Conservation (phyloP, 1,140 invertebrate genomes). For the Saxidomus purpurata region DNA sequence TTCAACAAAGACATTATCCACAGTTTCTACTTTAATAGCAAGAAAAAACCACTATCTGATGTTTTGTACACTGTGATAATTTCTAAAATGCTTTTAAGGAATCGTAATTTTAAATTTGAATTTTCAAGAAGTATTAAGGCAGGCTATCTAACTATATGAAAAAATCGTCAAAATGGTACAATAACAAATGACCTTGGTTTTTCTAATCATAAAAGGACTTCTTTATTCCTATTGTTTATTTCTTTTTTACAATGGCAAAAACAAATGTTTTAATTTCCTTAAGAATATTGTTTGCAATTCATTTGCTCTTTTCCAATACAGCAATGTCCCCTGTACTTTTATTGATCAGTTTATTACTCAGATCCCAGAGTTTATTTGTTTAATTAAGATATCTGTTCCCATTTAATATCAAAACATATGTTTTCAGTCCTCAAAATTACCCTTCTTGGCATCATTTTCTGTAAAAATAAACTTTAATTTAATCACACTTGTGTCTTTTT, state of each 20-base stretch:
- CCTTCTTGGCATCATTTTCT: conserved; percentile 40
- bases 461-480: conserved; percentile 60
- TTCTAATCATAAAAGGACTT: no score
- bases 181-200: no score
- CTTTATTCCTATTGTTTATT: no score
- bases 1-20: no score
- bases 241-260: not conserved
- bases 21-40: no score
- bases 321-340: not conserved
- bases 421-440: conserved; percentile 40
- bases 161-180: no score
- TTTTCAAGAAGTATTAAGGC: no score
- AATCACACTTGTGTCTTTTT: conserved; percentile 45
- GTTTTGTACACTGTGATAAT: no score
- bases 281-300: conserved; percentile 2
- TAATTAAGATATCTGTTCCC: conserved; percentile 51
- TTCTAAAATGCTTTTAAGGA: no score
- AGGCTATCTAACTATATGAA: no score
- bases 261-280: not conserved
- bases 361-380: conserved; percentile 28
- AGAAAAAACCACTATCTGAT: no score
- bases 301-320: conserved; percentile 14
- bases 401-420: conserved; percentile 64
- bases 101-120: no score
- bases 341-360: conserved; percentile 21